A percentile compares a stretch with the other conserved stretches of the same genome.
phyloP scores from a whole-genome alignment of 1,140 invertebrate genomes.

The Archegozetes longisetosus region DNA sequence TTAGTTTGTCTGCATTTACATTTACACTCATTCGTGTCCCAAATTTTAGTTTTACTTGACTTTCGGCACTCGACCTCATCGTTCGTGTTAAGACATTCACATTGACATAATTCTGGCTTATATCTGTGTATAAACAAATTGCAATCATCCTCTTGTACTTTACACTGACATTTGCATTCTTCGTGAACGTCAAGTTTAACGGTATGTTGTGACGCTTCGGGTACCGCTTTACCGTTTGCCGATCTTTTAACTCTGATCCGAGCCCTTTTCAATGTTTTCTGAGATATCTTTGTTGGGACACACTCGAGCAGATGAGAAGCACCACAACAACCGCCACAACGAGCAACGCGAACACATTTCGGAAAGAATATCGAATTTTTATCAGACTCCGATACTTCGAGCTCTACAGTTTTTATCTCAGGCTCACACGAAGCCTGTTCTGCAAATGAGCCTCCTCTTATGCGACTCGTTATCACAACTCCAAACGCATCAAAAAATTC shows the following conservation, averaged over 20 bases:
- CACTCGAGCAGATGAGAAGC: background rate
- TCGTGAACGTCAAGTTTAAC: conserved; percentile 9
- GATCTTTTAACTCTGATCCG: conserved; percentile 3
- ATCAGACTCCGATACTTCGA: background rate
- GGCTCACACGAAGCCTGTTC: background rate
- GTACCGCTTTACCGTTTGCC: background rate
- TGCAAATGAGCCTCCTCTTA: background rate
- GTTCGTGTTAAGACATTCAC: background rate
- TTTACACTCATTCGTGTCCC: conserved; percentile 2
- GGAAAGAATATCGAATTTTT: background rate
- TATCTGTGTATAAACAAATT: background rate
- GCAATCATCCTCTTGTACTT: conserved; percentile 4
- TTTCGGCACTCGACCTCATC: background rate
- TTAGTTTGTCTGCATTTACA: conserved; percentile 2
- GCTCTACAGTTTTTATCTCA: background rate
- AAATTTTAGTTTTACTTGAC: background rate
- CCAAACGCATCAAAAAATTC: background rate
- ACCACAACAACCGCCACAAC: conserved; percentile 12
- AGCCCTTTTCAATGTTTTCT: background rate
- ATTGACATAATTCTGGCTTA: background rate
- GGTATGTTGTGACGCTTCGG: background rate
- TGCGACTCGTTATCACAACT: background rate
- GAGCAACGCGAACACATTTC: background rate
- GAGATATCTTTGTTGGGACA: conserved; percentile 1
- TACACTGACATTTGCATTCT: conserved; percentile 9